phyloP scores from a whole-genome alignment of 2,888 invertebrate species.

The Drosophila vallismaia region DNA sequence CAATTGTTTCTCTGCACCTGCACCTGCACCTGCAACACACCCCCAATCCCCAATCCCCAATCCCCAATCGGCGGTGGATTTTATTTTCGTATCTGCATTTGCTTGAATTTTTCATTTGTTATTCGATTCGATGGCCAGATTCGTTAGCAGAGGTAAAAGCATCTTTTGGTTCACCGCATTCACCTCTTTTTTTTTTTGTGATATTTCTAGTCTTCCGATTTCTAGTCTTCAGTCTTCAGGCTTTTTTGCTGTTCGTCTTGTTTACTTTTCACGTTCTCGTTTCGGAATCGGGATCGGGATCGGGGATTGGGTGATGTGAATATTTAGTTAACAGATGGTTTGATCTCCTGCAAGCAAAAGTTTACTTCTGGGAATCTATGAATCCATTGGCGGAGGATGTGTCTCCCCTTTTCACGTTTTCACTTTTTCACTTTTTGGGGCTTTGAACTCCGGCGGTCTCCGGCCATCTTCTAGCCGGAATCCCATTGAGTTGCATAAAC shows the following conservation, averaged over 20 bases:
- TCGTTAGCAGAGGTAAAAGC: conserved; percentile 9
- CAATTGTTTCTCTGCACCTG: conserved; percentile 55
- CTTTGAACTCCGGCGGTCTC: conserved; percentile 65
- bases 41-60: conserved; percentile 40
- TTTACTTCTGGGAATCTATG: conserved; percentile 67
- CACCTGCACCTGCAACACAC: conserved; percentile 20
- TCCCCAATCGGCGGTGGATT: conserved; percentile 37
- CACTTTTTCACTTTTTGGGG: conserved; percentile 12
- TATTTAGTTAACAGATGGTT: conserved; percentile 75
- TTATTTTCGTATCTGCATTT: conserved; percentile 67
- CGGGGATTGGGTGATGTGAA: conserved; percentile 51
- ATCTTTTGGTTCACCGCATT: conserved; percentile 66
- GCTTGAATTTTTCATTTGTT: conserved; percentile 38
- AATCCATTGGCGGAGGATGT: conserved; percentile 41
- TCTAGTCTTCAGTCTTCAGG: conserved; percentile 13
- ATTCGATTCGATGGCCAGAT: conserved; percentile 10
- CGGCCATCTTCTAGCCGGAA: neutral
- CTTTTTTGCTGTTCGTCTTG: conserved; percentile 41
- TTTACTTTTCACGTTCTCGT: conserved; percentile 68
- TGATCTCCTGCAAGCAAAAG: conserved; percentile 45
- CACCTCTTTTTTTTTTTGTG: conserved; percentile 19
- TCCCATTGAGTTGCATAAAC: conserved; percentile 40
- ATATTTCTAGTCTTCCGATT: conserved; percentile 1
- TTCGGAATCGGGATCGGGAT: conserved; percentile 45
- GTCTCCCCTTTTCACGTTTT: conserved; percentile 1